Base-by-base conservation (phyloP, 2,888 invertebrate species). In the Limnephilus auricula region DNA sequence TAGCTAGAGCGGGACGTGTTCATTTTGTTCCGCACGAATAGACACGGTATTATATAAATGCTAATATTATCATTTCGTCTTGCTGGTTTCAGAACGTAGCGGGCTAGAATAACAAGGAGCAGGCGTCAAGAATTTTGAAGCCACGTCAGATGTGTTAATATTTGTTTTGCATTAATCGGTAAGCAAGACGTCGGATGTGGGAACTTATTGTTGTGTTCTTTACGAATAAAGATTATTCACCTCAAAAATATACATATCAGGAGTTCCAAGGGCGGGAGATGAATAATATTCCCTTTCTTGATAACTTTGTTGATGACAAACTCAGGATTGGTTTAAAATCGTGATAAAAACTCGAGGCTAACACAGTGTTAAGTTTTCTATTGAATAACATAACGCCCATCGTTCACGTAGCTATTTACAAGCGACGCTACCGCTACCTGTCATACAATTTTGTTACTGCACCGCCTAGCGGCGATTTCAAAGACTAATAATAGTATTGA, bases 21-120 rank as follows among this genome's bases (percentile, higher is more conserved):
- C 87, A 78, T 88, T 88, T 88, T 88, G 78, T 88, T 88, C 87
- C 78, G 87, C 34, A 79, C 87, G 87, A 88, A 88, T 88, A 88
- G 87, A 88, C 78, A 88, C 31, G 78, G 78, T 78, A 88, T 88
- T 88, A 88, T 88, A 88, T 88, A 88, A 88, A 88, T 88, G 87
- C 79, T 88, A 88, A 88, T 88, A 88, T 78, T 78, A 88, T 78
- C 87, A 78, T 88, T 88, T 31, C 87, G 78, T 34, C 79, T 79
- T 88, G 85, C 78, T 88, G 87, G 87, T 31, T 25, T 30, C 40
- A 85, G n/a, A 45, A 85, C 30, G 40, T 85, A 40, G 40, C 85
- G 85, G 85, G 25, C 30, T 34, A 34, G 45, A 85, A 85, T 85
- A 86, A 50, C 86, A 86, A 31, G n/a, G 65, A 86, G 86, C 86